phyloP scores from a whole-genome alignment of 2,888 invertebrate genomes.

The Cerastis leucographa region DNA sequence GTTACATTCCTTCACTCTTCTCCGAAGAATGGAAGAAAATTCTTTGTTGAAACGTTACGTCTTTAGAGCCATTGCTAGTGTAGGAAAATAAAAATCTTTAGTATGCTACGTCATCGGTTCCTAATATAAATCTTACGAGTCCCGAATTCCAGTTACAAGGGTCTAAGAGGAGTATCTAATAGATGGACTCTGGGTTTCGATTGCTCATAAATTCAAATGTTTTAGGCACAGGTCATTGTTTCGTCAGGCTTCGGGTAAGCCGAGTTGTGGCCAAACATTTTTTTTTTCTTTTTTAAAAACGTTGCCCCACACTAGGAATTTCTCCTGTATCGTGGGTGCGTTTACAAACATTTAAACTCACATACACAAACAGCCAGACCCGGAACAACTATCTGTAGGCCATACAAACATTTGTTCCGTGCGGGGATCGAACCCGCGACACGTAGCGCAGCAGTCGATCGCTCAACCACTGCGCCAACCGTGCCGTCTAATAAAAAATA shows the following conservation, averaged over 20 bases:
- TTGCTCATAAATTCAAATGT: constrained; percentile 27
- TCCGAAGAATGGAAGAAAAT: constrained; percentile 13
- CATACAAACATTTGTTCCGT: too few species aligned
- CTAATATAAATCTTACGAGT: constrained; percentile 17
- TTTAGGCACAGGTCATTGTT: constrained; percentile 13
- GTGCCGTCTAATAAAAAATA: too few species aligned
- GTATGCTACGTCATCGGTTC: constrained; percentile 38
- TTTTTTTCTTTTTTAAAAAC: too few species aligned
- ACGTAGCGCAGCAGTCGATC: too few species aligned
- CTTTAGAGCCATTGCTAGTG: constrained; percentile 15
- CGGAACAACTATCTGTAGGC: too few species aligned
- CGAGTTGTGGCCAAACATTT: not conserved
- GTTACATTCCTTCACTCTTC: constrained; percentile 5
- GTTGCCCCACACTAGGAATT: too few species aligned
- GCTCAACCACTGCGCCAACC: too few species aligned
- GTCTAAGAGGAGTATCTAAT: constrained; percentile 32
- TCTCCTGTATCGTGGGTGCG: too few species aligned
- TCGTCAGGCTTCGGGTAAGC: constrained; percentile 13
- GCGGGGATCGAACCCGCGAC: too few species aligned
- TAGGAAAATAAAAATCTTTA: constrained; percentile 13
- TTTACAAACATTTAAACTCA: too few species aligned
- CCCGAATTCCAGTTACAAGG: constrained; percentile 26
- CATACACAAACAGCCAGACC: too few species aligned
- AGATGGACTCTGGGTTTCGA: constrained; percentile 14
- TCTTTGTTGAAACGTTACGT: constrained; percentile 16